Conservation (phyloP, 2,113 vertebrate genomes). For the Pedionomus torquatus region DNA sequence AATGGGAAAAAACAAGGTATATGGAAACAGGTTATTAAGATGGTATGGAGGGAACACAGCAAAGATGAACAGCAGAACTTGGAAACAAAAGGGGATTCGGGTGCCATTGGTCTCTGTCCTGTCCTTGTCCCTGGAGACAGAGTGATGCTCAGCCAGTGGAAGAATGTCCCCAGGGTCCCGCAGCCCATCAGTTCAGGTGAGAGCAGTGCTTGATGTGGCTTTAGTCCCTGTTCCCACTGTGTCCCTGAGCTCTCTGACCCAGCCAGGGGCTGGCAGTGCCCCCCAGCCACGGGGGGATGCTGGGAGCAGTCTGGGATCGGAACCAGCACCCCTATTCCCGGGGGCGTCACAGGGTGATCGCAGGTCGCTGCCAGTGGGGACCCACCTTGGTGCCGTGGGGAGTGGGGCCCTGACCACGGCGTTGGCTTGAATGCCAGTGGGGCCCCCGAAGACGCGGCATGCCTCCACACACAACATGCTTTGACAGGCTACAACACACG, state of each 20-base stretch:
- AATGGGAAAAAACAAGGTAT: neutral
- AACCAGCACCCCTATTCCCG: neutral
- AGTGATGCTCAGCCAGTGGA: fast-evolving
- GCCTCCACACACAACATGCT: too few species aligned
- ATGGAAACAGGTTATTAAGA: too few species aligned
- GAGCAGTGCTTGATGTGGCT: neutral
- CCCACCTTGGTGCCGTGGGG: too few species aligned
- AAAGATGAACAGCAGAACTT: neutral
- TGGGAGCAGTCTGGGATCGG: neutral
- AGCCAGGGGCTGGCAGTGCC: neutral
- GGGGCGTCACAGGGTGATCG: fast-evolving
- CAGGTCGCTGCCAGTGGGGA: fast-evolving
- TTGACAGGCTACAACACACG: too few species aligned
- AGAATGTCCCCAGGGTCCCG: fast-evolving
- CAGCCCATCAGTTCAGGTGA: fast-evolving
- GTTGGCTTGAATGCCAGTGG: fast-evolving
- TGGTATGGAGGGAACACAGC: fast-evolving
- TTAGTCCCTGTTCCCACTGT: neutral
- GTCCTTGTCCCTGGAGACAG: fast-evolving
- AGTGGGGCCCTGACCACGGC: fast-evolving
- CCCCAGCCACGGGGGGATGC: neutral
- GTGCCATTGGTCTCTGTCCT: fast-evolving
- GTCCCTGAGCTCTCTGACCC: neutral
- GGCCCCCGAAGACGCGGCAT: too few species aligned
- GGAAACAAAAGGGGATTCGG: neutral